A percentile compares a stretch with the other conserved stretches of the same genome.
phyloP scores from a whole-genome alignment of 2,113 vertebrate genomes.

The Gambusia holbrooki region DNA sequence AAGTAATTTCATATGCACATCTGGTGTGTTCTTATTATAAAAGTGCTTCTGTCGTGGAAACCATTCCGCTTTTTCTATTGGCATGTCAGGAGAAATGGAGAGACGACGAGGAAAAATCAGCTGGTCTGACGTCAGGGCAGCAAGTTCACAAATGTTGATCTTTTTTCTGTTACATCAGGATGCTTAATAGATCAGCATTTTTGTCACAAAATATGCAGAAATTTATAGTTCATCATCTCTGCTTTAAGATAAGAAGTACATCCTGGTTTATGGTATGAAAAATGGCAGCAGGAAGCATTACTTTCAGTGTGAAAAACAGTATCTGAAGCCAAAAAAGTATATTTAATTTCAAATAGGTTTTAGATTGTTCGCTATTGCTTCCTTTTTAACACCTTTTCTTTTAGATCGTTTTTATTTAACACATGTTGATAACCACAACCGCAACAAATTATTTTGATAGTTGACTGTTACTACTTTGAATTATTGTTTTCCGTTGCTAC shows the following conservation, averaged over 20 bases:
- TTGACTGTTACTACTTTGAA: too few species aligned
- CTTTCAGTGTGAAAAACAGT: neutral
- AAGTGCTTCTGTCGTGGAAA: slow-evolving; percentile 18
- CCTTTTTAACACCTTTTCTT: too few species aligned
- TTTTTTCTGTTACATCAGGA: neutral
- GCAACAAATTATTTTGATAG: too few species aligned
- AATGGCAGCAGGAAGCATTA: neutral
- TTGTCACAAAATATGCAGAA: neutral
- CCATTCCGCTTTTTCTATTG: neutral
- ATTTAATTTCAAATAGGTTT: neutral
- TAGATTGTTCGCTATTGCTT: too few species aligned
- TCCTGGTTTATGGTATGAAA: neutral
- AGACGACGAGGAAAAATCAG: neutral
- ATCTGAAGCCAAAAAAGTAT: neutral
- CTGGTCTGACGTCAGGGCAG: neutral
- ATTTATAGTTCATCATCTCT: neutral
- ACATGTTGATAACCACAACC: too few species aligned
- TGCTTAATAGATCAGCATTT: neutral
- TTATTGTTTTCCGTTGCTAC: too few species aligned
- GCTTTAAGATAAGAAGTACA: neutral
- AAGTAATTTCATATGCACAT: slow-evolving; percentile 49
- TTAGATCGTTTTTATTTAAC: too few species aligned
- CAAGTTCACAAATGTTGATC: slow-evolving; percentile 8
- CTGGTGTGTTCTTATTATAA: slow-evolving; percentile 47
- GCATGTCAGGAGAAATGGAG: neutral